Conservation (phyloP, 1,140 invertebrate species). For the Riptortus pedestris region DNA sequence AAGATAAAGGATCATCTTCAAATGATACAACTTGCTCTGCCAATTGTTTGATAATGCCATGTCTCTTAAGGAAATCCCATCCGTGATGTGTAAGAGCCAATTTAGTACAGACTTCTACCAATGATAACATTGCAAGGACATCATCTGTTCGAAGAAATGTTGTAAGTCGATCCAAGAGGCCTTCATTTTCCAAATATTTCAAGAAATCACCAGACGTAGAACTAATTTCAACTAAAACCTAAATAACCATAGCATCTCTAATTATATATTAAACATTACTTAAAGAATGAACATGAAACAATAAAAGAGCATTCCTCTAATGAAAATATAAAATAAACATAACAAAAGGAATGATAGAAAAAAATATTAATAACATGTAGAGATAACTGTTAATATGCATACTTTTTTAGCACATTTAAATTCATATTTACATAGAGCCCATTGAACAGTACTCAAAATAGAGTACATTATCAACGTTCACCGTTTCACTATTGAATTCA, state of each 20-base stretch:
- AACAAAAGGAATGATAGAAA: no score
- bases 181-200: constrained; percentile 22
- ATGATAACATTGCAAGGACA: constrained; percentile 62
- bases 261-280: neutral
- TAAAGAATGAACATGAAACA: neutral
- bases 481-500: no score
- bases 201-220: constrained; percentile 36
- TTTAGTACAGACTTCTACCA: constrained; percentile 60
- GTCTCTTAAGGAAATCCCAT: constrained; percentile 54
- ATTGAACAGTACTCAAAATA: no score
- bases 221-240: constrained; percentile 7
- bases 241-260: no score
- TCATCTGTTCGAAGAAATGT: constrained; percentile 42
- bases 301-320: neutral
- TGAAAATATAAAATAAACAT: neutral
- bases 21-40: constrained; percentile 46
- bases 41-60: constrained; percentile 51
- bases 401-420: no score
- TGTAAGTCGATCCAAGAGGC: neutral
- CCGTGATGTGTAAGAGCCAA: constrained; percentile 56
- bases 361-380: no score
- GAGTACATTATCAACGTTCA: no score
- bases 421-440: no score
- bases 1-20: constrained; percentile 46
- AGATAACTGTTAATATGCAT: no score